Percentiles rank a stretch among this genome's conserved stretches.
phyloP scores from a whole-genome alignment of 2,888 invertebrate species.

The Clitarchus hookeri region DNA sequence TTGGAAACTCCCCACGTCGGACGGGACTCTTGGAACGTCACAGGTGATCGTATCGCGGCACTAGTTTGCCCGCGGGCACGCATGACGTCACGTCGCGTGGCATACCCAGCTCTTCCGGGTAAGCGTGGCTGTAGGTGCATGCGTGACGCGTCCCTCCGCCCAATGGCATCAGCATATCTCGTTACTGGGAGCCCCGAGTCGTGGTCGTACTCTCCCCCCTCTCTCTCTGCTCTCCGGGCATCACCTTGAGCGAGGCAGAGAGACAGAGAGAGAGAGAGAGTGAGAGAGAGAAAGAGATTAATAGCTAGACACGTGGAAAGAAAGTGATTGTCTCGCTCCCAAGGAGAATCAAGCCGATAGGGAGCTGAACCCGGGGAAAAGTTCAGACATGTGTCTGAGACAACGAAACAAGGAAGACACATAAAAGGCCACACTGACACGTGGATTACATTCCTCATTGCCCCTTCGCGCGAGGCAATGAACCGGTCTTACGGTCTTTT shows the following conservation, averaged over 20 bases:
- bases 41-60: neutral
- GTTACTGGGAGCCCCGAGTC: too few relatives aligned
- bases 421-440: too few relatives aligned
- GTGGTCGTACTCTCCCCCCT: too few relatives aligned
- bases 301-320: neutral
- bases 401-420: too few relatives aligned
- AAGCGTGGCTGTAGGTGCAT: neutral
- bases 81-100: neutral
- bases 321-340: neutral
- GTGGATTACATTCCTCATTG: too few relatives aligned
- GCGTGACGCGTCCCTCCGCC: neutral
- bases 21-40: too few relatives aligned
- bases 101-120: neutral
- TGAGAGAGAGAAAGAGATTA: neutral
- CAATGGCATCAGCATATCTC: neutral
- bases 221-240: neutral
- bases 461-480: too few relatives aligned
- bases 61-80: neutral
- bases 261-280: neutral
- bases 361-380: neutral
- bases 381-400: too few relatives aligned
- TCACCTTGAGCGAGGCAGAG: neutral
- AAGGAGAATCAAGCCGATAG: neutral
- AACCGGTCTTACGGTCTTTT: too few relatives aligned
- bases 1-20: too few relatives aligned